A percentile compares a stretch with the other conserved stretches of the same genome.
phyloP scores from a whole-genome alignment of 2,888 invertebrate genomes.

The Ormyrus pomaceus region DNA sequence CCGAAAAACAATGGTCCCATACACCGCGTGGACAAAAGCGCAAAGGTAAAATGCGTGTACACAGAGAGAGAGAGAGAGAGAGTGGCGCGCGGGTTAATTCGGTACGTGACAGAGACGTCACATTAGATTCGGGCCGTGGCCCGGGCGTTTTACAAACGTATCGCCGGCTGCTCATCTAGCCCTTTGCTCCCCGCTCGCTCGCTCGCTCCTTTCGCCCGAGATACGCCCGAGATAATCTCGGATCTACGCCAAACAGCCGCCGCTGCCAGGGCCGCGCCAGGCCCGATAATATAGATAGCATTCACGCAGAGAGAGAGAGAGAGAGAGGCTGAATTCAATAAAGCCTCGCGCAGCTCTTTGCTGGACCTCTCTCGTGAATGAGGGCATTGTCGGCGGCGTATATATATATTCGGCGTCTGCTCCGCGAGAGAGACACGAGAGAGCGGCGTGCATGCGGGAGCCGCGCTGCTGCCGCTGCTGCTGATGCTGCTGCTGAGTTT shows the following conservation, averaged over 20 bases:
- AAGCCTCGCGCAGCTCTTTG: slow-evolving; percentile 59
- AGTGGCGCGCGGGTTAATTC: background rate
- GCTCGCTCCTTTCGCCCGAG: slow-evolving; percentile 69
- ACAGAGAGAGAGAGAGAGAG: background rate
- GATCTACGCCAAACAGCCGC: slow-evolving; percentile 73
- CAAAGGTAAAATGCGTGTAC: slow-evolving; percentile 25
- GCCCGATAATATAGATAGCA: slow-evolving; percentile 75
- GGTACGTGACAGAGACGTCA: slow-evolving; percentile 74
- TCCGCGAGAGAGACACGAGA: background rate
- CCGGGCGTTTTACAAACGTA: slow-evolving; percentile 63
- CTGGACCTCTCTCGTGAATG: slow-evolving; percentile 34
- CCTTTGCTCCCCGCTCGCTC: slow-evolving; percentile 20
- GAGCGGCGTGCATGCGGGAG: too few species aligned
- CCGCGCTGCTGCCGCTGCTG: too few species aligned
- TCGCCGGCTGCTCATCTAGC: slow-evolving; percentile 60
- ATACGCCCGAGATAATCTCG: slow-evolving; percentile 71
- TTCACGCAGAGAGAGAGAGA: slow-evolving; percentile 60
- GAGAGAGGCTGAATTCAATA: slow-evolving; percentile 67
- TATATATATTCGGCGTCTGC: background rate
- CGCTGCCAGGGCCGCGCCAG: slow-evolving; percentile 48
- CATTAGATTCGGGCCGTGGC: slow-evolving; percentile 69
- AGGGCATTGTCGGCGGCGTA: slow-evolving; percentile 36
- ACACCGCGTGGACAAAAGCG: slow-evolving; percentile 16
- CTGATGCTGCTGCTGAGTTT: background rate
- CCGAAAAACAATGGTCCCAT: too few species aligned